Evolutionary conservation across 2,888 invertebrate species (phyloP).

Genomic region (Lithophane socia): DNA sequence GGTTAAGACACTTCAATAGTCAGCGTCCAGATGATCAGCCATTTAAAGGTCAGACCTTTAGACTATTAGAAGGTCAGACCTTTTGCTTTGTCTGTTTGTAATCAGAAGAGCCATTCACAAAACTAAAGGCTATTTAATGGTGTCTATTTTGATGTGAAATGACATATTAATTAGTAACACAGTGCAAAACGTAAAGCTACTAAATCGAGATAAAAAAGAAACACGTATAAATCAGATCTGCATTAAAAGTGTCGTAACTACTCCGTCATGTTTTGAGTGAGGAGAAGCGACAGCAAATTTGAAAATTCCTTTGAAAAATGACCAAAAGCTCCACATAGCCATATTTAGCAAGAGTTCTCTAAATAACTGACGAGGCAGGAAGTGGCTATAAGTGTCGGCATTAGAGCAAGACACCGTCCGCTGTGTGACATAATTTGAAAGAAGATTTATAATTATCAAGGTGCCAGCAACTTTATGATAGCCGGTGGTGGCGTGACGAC

Average conservation of each 20-base stretch:
- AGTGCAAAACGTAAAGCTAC: neutral
- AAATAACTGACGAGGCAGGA: conserved; percentile 60
- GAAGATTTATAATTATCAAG: conserved; percentile 55
- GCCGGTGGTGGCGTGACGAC: conserved; percentile 13
- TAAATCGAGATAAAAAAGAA: neutral
- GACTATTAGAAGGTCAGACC: conserved; percentile 33
- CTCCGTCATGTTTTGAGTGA: neutral
- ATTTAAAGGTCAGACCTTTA: conserved; percentile 18
- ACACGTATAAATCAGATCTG: neutral
- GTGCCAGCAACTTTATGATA: conserved; percentile 42
- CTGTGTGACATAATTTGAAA: conserved; percentile 48
- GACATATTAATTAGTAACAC: no score
- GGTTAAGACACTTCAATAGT: conserved; percentile 39
- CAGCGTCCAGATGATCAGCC: conserved; percentile 33
- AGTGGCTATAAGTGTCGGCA: conserved; percentile 55
- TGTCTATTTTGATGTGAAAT: neutral
- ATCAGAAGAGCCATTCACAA: conserved; percentile 19
- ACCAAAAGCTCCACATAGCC: conserved; percentile 40
- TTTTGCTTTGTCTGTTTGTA: conserved; percentile 29
- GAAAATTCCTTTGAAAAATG: neutral
- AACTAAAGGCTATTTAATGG: conserved; percentile 6
- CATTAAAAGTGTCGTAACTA: neutral
- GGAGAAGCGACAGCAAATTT: neutral
- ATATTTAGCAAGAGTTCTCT: conserved; percentile 58
- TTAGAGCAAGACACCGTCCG: conserved; percentile 35